Conservation (phyloP, 2,888 invertebrate species). For the Standfussiana lucernea region DNA sequence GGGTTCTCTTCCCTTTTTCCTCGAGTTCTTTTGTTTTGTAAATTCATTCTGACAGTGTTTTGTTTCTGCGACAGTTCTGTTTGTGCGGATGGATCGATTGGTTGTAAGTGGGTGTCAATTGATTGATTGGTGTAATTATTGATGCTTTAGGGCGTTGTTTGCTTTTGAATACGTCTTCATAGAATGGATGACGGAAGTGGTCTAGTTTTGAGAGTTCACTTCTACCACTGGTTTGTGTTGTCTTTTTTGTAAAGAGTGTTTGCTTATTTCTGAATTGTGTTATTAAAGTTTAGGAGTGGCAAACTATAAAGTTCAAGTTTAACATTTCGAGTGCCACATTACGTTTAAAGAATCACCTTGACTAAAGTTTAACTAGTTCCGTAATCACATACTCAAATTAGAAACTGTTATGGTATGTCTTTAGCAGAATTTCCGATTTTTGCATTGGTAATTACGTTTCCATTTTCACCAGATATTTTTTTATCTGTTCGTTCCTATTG, state of each 20-base stretch:
- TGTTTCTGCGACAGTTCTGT: conserved; percentile 30
- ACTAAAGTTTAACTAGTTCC: not conserved
- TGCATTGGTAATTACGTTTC: not conserved
- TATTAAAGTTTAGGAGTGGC: not conserved
- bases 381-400: not conserved
- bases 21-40: conserved; percentile 33
- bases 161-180: not conserved
- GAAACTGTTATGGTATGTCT: not conserved
- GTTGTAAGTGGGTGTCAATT: conserved; percentile 4
- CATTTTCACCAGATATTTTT: not conserved
- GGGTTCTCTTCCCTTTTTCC: conserved; percentile 24
- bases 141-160: not conserved
- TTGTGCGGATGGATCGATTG: conserved; percentile 24
- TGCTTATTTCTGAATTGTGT: not conserved
- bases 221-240: not conserved
- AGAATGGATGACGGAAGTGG: not conserved
- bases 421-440: not conserved
- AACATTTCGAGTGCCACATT: not conserved
- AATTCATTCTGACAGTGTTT: conserved; percentile 35
- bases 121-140: conserved; percentile 23
- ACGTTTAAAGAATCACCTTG: not conserved
- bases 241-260: not conserved
- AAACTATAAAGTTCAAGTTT: not conserved
- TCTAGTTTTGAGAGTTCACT: not conserved
- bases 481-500: not conserved